Evolutionary conservation across 2,113 vertebrate species (phyloP).

Genomic region (Amblyornis subalaris): DNA sequence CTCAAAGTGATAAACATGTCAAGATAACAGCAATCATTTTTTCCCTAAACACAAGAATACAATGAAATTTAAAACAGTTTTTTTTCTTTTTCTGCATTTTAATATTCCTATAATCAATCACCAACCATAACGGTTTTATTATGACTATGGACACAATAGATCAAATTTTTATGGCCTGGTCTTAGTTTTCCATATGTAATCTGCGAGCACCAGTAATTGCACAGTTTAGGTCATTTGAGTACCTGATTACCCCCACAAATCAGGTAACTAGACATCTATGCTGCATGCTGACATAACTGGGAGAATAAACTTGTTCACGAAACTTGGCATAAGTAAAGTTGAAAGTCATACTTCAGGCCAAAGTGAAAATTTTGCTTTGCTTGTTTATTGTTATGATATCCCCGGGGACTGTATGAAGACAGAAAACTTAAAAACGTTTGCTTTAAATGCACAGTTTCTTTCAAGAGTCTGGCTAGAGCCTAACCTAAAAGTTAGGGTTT

Average conservation of each 20-base stretch:
- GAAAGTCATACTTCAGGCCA: background rate
- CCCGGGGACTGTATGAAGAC: background rate
- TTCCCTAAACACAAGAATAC: background rate
- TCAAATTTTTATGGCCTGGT: slow-evolving; percentile 45
- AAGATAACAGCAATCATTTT: slow-evolving; percentile 47
- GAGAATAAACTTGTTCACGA: slow-evolving; percentile 7
- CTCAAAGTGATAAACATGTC: slow-evolving; percentile 62
- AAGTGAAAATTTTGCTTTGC: slow-evolving; percentile 8
- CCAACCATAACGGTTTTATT: slow-evolving; percentile 25
- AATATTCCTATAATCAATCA: slow-evolving; percentile 57
- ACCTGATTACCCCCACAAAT: slow-evolving; percentile 33
- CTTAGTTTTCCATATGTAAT: slow-evolving; percentile 52
- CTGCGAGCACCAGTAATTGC: slow-evolving; percentile 32
- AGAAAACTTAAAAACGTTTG: background rate
- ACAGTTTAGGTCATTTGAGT: slow-evolving; percentile 22
- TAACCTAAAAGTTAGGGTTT: background rate
- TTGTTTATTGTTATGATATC: slow-evolving; percentile 36
- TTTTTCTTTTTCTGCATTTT: slow-evolving; percentile 19
- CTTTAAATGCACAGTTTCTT: background rate
- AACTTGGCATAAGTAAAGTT: slow-evolving; percentile 1
- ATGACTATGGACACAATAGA: slow-evolving; percentile 48
- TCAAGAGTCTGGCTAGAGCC: background rate
- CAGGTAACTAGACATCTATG: slow-evolving; percentile 4
- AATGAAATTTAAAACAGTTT: slow-evolving; percentile 14
- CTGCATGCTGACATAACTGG: background rate